Conservation (phyloP, 92 coral and sea anemone species). For the Metridium senile region DNA sequence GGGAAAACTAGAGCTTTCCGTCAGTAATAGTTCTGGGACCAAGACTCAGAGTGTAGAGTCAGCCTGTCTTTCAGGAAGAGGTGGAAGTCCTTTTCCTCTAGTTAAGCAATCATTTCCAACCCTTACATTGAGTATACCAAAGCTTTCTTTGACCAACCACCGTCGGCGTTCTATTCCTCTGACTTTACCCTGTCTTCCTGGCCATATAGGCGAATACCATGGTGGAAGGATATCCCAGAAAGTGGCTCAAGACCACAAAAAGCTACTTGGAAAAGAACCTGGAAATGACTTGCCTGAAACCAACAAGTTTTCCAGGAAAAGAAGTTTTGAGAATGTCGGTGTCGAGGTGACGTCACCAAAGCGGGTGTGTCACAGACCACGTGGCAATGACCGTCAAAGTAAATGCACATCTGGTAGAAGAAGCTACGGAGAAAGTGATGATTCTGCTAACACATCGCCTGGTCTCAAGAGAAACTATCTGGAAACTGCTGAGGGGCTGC, state of each 20-base stretch:
- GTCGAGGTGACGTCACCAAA: conserved; percentile 11
- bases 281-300: background rate
- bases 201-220: background rate
- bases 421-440: background rate
- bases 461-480: background rate
- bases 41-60: conserved; percentile 4
- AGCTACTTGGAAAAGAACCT: conserved; percentile 7
- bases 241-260: background rate
- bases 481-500: background rate
- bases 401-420: background rate
- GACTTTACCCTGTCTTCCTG: conserved; percentile 13
- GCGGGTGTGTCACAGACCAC: conserved; percentile 8
- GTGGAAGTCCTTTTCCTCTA: conserved; percentile 1
- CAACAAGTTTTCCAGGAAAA: background rate
- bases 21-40: background rate
- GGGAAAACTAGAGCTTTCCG: background rate
- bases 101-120: background rate
- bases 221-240: no score
- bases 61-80: background rate
- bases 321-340: background rate
- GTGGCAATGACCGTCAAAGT: background rate
- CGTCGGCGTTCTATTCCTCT: conserved; percentile 20
- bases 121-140: background rate
- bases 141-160: background rate
- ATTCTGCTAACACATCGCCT: background rate